These are phyloP conservation scores for Dryadula phaetusa DNA, from an alignment of 2,888 invertebrate species.

Conservation along the genomic window DNA sequence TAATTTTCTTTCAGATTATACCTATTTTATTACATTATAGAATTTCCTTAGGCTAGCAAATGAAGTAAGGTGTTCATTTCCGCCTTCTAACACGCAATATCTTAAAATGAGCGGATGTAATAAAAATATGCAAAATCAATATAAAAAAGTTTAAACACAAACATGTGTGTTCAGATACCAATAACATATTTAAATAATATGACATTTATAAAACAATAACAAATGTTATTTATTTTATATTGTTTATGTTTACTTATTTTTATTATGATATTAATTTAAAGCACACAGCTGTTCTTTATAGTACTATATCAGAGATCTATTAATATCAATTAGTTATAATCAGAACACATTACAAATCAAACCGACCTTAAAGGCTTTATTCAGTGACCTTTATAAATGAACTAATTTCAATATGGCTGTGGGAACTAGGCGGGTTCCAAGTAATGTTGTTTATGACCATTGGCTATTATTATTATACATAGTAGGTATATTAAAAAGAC, in stretches of 20 bases:
- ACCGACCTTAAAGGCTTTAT: slow-evolving; percentile 29
- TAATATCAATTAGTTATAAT: slow-evolving; percentile 33
- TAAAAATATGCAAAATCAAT: too few species aligned
- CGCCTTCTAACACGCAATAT: too few species aligned
- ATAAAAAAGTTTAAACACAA: too few species aligned
- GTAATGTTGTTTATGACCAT: slow-evolving; percentile 36
- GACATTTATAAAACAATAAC: not conserved
- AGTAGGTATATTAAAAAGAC: slow-evolving; percentile 30
- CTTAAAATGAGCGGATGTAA: too few species aligned
- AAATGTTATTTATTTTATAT: not conserved
- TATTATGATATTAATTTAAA: too few species aligned
- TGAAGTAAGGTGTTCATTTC: too few species aligned
- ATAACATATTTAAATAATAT: too few species aligned
- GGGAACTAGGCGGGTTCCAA: slow-evolving; percentile 49
- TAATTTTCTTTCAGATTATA: too few species aligned
- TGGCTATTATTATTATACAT: slow-evolving; percentile 40
- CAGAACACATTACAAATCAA: slow-evolving; percentile 28
- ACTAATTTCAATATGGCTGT: slow-evolving; percentile 55
- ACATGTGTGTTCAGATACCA: too few species aligned
- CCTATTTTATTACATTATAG: too few species aligned
- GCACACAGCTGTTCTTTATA: not conserved
- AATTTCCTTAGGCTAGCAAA: too few species aligned
- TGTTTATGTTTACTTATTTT: too few species aligned
- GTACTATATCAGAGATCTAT: slow-evolving; percentile 5
- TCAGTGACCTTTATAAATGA: slow-evolving; percentile 43